These are phyloP conservation scores for Xenopus petersii DNA, from an alignment of 2,797 vertebrate genomes.

Conservation along the genomic window DNA sequence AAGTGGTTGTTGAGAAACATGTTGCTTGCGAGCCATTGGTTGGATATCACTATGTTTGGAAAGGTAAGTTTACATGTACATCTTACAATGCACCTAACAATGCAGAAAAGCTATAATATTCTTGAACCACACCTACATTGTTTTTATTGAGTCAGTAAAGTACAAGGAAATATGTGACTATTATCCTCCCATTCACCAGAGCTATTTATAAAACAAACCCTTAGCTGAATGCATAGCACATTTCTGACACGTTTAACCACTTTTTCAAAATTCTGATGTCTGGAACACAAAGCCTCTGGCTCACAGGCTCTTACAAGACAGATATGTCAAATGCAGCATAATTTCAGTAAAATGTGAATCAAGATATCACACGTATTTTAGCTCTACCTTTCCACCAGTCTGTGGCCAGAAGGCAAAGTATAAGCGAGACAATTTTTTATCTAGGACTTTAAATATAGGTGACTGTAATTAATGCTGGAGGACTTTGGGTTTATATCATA, in stretches of 20 bases:
- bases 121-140: too few relatives aligned
- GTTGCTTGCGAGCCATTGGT: too few relatives aligned
- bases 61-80: too few relatives aligned
- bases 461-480: slow-evolving; percentile 5
- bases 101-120: too few relatives aligned
- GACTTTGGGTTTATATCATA: background rate
- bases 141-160: too few relatives aligned
- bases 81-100: too few relatives aligned
- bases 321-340: slow-evolving; percentile 8
- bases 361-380: slow-evolving; percentile 4
- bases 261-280: background rate
- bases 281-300: background rate
- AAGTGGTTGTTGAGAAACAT: too few relatives aligned
- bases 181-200: too few relatives aligned
- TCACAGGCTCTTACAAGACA: background rate
- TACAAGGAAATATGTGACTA: too few relatives aligned
- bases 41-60: too few relatives aligned
- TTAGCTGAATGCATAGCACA: background rate
- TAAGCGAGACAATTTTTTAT: slow-evolving; percentile 6
- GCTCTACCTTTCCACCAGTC: background rate
- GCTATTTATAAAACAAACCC: too few relatives aligned
- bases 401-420: slow-evolving; percentile 9
- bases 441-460: slow-evolving; percentile 4
- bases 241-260: background rate
- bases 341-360: slow-evolving; percentile 9